These are phyloP conservation scores for Indicator maculatus DNA, from an alignment of 2,113 vertebrate genomes.

Conservation along the genomic window DNA sequence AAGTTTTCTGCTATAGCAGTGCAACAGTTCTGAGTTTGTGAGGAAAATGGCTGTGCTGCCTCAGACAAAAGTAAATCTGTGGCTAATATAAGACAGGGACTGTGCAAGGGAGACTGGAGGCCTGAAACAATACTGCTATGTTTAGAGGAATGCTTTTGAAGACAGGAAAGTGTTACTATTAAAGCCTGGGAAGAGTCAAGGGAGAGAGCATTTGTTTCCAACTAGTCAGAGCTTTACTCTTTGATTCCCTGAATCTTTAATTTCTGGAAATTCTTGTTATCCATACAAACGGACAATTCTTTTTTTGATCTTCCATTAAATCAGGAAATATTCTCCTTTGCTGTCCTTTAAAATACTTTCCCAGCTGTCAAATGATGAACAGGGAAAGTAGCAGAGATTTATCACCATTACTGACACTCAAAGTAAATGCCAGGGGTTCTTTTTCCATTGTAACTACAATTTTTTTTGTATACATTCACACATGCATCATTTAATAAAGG, in stretches of 20 bases:
- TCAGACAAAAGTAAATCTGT: neutral
- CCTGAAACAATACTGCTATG: neutral
- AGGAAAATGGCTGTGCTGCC: neutral
- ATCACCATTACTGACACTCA: neutral
- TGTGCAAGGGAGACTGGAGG: neutral
- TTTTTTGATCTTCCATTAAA: neutral
- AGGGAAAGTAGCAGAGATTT: neutral
- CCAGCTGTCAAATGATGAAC: neutral
- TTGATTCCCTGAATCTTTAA: neutral
- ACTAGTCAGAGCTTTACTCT: neutral
- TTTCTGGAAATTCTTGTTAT: neutral
- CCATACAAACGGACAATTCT: neutral
- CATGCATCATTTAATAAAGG: conserved; percentile 30
- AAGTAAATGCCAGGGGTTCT: neutral
- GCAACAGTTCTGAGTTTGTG: neutral
- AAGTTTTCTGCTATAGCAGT: neutral
- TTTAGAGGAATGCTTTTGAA: neutral
- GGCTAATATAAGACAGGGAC: neutral
- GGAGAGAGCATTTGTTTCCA: neutral
- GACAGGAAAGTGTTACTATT: neutral
- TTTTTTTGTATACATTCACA: neutral
- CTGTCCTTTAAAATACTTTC: neutral
- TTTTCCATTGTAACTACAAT: neutral
- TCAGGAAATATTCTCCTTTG: neutral
- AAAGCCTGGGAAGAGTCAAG: neutral